Evolutionary conservation across 37 sponge, comb jelly and placozoan species (phyloP).

Genomic region (Chondrilla cf. caribensis): DNA sequence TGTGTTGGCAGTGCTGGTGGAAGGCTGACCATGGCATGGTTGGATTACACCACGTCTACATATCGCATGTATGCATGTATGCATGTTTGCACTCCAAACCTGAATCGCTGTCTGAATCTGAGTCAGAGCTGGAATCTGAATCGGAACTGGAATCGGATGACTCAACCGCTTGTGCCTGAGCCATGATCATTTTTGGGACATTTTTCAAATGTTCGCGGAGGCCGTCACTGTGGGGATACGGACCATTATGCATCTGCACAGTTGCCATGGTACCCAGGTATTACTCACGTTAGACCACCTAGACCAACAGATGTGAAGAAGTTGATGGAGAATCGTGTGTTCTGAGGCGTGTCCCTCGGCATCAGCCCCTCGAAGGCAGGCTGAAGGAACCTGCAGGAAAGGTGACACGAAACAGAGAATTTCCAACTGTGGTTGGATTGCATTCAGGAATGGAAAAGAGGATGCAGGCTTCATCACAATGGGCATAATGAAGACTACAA

Average conservation of each 20-base stretch:
- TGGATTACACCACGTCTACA: no score
- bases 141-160: slow-evolving; percentile 33
- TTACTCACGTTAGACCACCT: slow-evolving; percentile 90
- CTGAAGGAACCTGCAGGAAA: slow-evolving; percentile 44
- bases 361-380: slow-evolving; percentile 88
- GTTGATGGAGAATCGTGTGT: slow-evolving; percentile 97
- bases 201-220: slow-evolving; percentile 90
- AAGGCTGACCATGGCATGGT: no score
- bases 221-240: slow-evolving; percentile 62
- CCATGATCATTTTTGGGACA: slow-evolving; percentile 87
- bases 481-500: not conserved
- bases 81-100: not conserved
- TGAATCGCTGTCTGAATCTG: not conserved
- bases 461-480: not conserved
- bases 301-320: slow-evolving; percentile 99
- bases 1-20: not conserved
- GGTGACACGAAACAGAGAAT: no score
- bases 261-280: not conserved
- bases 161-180: slow-evolving; percentile 39
- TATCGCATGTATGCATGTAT: not conserved
- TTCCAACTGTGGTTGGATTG: no score
- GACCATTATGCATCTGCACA: not conserved
- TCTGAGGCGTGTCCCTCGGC: slow-evolving; percentile 88
- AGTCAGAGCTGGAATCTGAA: not conserved
- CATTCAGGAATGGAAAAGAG: not conserved